phyloP scores from a whole-genome alignment of 2,797 vertebrate genomes.

The Luscinia luscinia region DNA sequence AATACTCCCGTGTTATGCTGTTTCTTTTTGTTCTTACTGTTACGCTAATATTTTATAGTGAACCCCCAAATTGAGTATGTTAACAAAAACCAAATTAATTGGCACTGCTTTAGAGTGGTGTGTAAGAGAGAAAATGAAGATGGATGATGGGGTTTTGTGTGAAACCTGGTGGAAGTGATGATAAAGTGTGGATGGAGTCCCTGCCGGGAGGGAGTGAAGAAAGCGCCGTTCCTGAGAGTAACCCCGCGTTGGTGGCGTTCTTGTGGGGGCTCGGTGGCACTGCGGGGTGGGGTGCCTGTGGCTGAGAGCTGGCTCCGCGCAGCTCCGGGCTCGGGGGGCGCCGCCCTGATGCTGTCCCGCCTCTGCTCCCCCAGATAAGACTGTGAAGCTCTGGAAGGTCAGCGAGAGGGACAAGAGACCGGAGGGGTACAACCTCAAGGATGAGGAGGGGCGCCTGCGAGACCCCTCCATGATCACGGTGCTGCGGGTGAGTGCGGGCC shows the following conservation, averaged over 20 bases:
- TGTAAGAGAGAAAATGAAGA: constrained; percentile 71
- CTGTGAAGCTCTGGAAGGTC: constrained; percentile 99
- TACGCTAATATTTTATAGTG: constrained; percentile 27
- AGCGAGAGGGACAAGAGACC: constrained; percentile 96
- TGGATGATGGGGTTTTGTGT: constrained; percentile 56
- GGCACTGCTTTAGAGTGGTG: constrained; percentile 38
- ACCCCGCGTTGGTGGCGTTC: neutral
- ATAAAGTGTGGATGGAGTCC: constrained; percentile 53
- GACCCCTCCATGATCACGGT: constrained; percentile 95
- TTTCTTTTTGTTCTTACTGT: constrained; percentile 38
- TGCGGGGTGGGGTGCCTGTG: neutral
- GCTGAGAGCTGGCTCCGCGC: neutral
- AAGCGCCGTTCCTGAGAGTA: constrained; percentile 46
- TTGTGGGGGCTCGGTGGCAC: neutral
- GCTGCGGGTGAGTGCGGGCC: constrained; percentile 83
- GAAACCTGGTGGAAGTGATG: constrained; percentile 61
- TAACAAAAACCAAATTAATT: constrained; percentile 70
- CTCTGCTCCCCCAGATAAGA: constrained; percentile 82
- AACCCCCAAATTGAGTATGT: constrained; percentile 37
- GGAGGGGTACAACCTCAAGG: constrained; percentile 97
- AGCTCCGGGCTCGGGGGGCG: neutral
- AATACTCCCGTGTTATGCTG: constrained; percentile 22
- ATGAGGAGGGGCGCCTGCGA: constrained; percentile 93
- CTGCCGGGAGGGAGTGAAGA: constrained; percentile 32
- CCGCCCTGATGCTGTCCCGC: fast-evolving